Evolutionary conservation across 2,797 vertebrate species (phyloP), one percentile per base, ranked within the genome.

Genomic region (Pseudochromis fuscus): DNA sequence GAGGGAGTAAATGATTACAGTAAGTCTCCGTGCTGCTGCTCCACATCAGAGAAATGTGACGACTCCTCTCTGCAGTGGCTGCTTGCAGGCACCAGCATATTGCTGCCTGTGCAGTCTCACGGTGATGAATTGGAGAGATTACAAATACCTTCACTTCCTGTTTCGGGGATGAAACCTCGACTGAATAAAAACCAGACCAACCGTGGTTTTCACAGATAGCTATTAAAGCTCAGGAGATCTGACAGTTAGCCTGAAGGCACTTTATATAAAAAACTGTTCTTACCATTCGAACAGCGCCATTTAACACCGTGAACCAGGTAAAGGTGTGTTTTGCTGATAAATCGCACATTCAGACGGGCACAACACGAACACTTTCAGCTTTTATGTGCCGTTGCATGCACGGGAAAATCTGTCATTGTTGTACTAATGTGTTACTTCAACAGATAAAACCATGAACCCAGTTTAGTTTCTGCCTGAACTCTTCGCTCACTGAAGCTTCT

Each of bases 1-100:
- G 87, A 87, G 87, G 90, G 87, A 90, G 88, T 82, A 77, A 79
- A 76, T 86, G 82, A 88, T 89, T 77, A 83, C 77, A 78, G 73
- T 55, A 58, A 15, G 72, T 56, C 82, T 82, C 53, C 44, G 53
- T 2, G 19, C 75, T 60, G 64, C 87, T 51, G 24, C 62, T 77
- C 25, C 61, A 45, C 74, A 45, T 77, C 65, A 72, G 33, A 75
- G 72, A 55, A n/a, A 71, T 73, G 80, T 65, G 75, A 77, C 58
- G 56, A 37, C 77, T 78, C 63, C 62, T 71, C 84, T 83, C 79
- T 84, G 87, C 87, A 87, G 80, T 82, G 83, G 82, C 76, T 77
- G 85, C 82, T 87, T 67, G 52, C 71, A 40, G 81, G 59, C 81
- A 80, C 9, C 4, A 42, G 81, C 78, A 71, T 56, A 83, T 57